Percentiles rank a stretch among this genome's conserved stretches.
Conservation (phyloP, 2,888 invertebrate species). For the Phengaris alcon region DNA sequence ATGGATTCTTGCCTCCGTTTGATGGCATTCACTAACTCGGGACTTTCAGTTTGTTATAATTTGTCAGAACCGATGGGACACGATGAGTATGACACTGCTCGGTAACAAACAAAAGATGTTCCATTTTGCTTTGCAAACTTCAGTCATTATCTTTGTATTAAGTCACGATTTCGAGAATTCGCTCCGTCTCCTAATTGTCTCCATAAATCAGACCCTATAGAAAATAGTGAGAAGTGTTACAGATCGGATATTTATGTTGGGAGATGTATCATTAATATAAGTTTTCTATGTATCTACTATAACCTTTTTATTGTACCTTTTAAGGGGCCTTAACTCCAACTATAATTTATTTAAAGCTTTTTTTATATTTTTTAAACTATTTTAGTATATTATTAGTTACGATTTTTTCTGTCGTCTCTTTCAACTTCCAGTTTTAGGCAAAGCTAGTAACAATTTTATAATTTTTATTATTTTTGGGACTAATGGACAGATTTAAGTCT, state of each 20-base stretch:
- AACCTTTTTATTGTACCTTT: too few species aligned
- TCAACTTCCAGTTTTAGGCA: neutral
- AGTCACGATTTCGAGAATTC: neutral
- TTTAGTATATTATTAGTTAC: too few species aligned
- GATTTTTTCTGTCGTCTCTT: neutral
- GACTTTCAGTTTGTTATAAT: constrained; percentile 69
- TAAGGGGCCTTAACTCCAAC: too few species aligned
- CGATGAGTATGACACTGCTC: constrained; percentile 59
- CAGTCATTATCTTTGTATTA: constrained; percentile 41
- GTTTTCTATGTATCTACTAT: too few species aligned
- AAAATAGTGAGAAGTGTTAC: constrained; percentile 3
- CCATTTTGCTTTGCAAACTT: constrained; percentile 49
- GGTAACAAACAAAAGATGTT: constrained; percentile 59
- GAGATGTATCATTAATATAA: neutral
- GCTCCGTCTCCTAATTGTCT: constrained; percentile 1
- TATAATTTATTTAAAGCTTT: too few species aligned
- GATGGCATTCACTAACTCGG: constrained; percentile 58
- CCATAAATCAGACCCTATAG: constrained; percentile 9
- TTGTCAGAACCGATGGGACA: constrained; percentile 66
- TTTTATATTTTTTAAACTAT: too few species aligned
- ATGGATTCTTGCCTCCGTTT: constrained; percentile 62
- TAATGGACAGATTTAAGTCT: constrained; percentile 17
- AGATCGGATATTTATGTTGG: neutral
- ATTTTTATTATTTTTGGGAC: constrained; percentile 16
- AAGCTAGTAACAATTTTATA: neutral